phyloP scores from a whole-genome alignment of 53 echinoderm and acorn worm genomes.

The Pentamera pediparva region DNA sequence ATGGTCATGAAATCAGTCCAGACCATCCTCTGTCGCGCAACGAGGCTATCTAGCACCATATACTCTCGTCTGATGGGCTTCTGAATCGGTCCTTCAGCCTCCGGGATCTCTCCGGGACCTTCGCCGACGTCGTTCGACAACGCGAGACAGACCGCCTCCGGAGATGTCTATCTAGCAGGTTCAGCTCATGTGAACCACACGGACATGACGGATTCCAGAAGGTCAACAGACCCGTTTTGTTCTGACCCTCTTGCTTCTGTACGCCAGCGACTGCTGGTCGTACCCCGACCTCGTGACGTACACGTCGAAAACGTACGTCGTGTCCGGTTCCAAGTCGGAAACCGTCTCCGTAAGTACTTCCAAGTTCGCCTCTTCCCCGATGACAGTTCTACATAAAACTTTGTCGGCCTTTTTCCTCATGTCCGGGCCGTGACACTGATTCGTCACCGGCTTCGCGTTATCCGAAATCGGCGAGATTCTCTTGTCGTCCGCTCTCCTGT shows the following conservation, averaged over 20 bases:
- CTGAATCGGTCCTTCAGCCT: too few relatives aligned
- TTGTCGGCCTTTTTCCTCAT: slow-evolving; percentile 96
- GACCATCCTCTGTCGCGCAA: too few relatives aligned
- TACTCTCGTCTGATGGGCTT: too few relatives aligned
- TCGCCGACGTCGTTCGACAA: too few relatives aligned
- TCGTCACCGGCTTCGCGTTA: slow-evolving; percentile 23
- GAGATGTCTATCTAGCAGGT: too few relatives aligned
- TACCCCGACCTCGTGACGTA: slow-evolving; percentile 68
- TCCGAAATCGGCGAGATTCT: slow-evolving; percentile 19
- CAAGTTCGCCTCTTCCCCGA: slow-evolving; percentile 55
- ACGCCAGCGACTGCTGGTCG: slow-evolving; percentile 79
- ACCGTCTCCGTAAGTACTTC: slow-evolving; percentile 79
- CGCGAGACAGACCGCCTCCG: too few relatives aligned
- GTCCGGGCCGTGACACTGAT: slow-evolving; percentile 78
- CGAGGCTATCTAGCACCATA: too few relatives aligned
- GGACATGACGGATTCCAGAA: too few relatives aligned
- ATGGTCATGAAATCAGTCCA: too few relatives aligned
- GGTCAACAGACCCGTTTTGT: slow-evolving; percentile 89
- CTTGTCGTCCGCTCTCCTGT: slow-evolving; percentile 70
- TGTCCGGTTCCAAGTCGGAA: slow-evolving; percentile 59
- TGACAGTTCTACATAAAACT: slow-evolving; percentile 69
- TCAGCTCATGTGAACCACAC: too few relatives aligned
- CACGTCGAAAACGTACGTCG: slow-evolving; percentile 86
- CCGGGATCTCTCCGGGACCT: too few relatives aligned
- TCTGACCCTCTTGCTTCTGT: slow-evolving; percentile 78